Evolutionary conservation across 2,888 invertebrate genomes (phyloP).

Genomic region (Pardosa pseudoannulata): DNA sequence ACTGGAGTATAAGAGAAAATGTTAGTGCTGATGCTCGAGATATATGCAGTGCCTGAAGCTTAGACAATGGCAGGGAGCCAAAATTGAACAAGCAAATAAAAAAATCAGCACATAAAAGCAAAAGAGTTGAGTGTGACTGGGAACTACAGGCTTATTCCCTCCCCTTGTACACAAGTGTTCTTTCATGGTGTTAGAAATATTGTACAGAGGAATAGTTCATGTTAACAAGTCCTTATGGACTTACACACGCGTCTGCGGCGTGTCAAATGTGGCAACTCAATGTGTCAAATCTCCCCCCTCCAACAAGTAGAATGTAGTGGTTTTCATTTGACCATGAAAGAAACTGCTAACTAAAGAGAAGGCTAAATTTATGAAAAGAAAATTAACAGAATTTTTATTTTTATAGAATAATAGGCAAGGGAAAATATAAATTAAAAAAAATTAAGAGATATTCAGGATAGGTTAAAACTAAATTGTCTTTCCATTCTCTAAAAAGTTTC

Average conservation of each 20-base stretch:
- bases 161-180: neutral
- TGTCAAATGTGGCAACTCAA: neutral
- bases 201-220: neutral
- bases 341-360: too few species aligned
- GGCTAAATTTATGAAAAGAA: too few species aligned
- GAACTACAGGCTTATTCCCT: neutral
- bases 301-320: neutral
- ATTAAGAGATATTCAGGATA: too few species aligned
- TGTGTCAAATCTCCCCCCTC: neutral
- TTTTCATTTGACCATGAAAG: too few species aligned
- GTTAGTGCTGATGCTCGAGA: neutral
- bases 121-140: neutral
- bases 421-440: too few species aligned
- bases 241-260: neutral
- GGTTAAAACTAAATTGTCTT: too few species aligned
- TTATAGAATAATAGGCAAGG: too few species aligned
- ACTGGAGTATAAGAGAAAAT: neutral
- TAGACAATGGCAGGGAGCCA: neutral
- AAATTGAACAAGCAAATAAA: neutral
- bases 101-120: neutral
- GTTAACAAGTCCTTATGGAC: slow-evolving; percentile 1
- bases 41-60: neutral
- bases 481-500: too few species aligned
- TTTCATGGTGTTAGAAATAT: neutral
- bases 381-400: too few species aligned